Evolutionary conservation across 2,113 vertebrate species (phyloP).

Genomic region (Labeo rohita): DNA sequence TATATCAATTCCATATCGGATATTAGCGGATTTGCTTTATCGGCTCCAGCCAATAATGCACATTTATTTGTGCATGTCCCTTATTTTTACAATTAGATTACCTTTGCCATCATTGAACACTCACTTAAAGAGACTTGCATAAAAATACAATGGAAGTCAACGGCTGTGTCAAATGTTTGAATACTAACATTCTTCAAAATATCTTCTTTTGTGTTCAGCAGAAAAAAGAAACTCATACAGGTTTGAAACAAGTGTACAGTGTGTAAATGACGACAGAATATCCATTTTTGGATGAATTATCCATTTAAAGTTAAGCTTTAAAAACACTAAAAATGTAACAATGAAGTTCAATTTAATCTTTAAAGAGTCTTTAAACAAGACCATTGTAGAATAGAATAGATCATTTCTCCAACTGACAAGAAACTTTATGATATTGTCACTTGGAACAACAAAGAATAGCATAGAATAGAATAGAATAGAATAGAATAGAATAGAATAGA

Average conservation of each 20-base stretch:
- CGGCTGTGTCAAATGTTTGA: no score
- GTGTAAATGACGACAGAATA: background rate
- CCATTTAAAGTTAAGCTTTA: background rate
- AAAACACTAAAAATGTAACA: background rate
- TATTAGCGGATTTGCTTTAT: background rate
- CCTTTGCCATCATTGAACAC: background rate
- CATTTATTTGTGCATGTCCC: background rate
- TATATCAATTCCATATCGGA: background rate
- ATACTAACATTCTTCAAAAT: no score
- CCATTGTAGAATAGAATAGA: background rate
- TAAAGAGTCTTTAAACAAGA: background rate
- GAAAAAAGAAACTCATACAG: background rate
- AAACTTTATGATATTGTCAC: no score
- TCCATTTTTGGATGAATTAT: background rate
- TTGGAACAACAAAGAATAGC: no score
- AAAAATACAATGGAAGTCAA: no score
- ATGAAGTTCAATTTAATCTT: background rate
- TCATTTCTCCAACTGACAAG: no score
- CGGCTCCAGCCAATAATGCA: background rate
- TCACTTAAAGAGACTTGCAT: background rate
- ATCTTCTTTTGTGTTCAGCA: background rate
- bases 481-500: no score
- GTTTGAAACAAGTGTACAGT: background rate
- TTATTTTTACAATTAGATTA: background rate
- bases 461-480: no score